Conservation (phyloP, 2,797 vertebrate genomes). For the Oreonectes daqikongensis region DNA sequence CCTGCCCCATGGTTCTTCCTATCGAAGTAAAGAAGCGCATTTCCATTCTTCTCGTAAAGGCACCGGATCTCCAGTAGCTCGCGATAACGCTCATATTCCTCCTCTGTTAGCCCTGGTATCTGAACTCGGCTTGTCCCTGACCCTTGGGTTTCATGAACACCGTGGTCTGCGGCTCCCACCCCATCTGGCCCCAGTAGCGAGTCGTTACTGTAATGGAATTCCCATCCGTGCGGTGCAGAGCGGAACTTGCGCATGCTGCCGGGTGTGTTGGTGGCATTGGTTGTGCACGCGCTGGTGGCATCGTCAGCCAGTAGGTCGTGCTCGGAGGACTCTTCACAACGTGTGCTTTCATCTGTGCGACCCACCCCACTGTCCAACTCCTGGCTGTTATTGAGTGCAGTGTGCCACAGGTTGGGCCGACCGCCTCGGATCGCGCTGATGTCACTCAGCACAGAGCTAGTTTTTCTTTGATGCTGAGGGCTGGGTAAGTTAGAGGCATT, state of each 20-base stretch:
- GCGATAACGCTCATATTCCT: constrained; percentile 80
- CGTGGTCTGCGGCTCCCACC: constrained; percentile 48
- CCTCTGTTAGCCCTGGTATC: constrained; percentile 81
- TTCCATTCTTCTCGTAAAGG: constrained; percentile 79
- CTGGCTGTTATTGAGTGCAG: constrained; percentile 77
- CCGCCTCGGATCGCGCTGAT: constrained; percentile 47
- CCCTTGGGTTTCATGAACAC: constrained; percentile 7
- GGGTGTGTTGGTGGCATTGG: constrained; percentile 75
- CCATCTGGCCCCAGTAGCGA: constrained; percentile 69
- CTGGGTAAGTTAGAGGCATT: constrained; percentile 55
- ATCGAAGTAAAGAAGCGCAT: constrained; percentile 59
- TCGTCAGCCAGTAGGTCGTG: constrained; percentile 82
- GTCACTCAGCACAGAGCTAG: constrained; percentile 35
- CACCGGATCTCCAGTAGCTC: constrained; percentile 82
- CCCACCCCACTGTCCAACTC: constrained; percentile 86
- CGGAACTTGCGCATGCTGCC: constrained; percentile 77
- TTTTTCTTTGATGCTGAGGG: constrained; percentile 28
- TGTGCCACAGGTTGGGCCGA: constrained; percentile 58
- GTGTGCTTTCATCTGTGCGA: constrained; percentile 84
- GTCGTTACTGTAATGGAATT: constrained; percentile 81
- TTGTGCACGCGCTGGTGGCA: constrained; percentile 77
- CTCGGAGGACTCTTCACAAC: constrained; percentile 81
- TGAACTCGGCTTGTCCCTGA: constrained; percentile 57
- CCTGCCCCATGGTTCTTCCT: constrained; percentile 28
- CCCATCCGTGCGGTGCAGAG: constrained; percentile 66